These are phyloP conservation scores for Drosophila nigromelanica DNA, from an alignment of 1,140 invertebrate genomes.

Conservation along the genomic window DNA sequence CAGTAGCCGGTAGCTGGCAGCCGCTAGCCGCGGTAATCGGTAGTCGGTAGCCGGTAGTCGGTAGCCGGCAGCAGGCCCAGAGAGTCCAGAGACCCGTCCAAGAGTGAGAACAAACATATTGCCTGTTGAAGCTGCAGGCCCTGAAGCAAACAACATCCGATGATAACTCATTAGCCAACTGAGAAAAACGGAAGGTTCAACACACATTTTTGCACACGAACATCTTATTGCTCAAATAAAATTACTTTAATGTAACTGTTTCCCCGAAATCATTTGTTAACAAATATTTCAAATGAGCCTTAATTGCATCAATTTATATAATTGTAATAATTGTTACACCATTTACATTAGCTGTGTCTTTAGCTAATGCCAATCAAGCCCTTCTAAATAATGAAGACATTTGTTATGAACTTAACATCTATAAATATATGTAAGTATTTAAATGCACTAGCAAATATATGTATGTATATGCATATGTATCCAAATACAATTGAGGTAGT, in stretches of 20 bases:
- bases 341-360: neutral
- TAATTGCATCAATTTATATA: neutral
- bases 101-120: slow-evolving; percentile 6
- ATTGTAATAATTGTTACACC: neutral
- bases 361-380: neutral
- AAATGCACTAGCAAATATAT: too few species aligned
- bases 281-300: neutral
- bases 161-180: slow-evolving; percentile 51
- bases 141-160: slow-evolving; percentile 40
- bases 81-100: neutral
- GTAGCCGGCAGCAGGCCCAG: slow-evolving; percentile 5
- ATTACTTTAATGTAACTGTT: slow-evolving; percentile 30
- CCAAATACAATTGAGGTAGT: too few species aligned
- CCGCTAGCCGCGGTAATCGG: slow-evolving; percentile 26
- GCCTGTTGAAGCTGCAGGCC: slow-evolving; percentile 24
- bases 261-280: neutral
- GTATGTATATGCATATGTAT: too few species aligned
- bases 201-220: slow-evolving; percentile 21
- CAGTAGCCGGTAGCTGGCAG: slow-evolving; percentile 23
- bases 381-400: neutral
- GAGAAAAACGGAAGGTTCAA: slow-evolving; percentile 20
- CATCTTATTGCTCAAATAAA: slow-evolving; percentile 5
- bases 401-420: neutral
- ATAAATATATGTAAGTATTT: too few species aligned
- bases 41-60: neutral